Evolutionary conservation across 2,888 invertebrate species (phyloP).

Genomic region (Oasisia sp.): DNA sequence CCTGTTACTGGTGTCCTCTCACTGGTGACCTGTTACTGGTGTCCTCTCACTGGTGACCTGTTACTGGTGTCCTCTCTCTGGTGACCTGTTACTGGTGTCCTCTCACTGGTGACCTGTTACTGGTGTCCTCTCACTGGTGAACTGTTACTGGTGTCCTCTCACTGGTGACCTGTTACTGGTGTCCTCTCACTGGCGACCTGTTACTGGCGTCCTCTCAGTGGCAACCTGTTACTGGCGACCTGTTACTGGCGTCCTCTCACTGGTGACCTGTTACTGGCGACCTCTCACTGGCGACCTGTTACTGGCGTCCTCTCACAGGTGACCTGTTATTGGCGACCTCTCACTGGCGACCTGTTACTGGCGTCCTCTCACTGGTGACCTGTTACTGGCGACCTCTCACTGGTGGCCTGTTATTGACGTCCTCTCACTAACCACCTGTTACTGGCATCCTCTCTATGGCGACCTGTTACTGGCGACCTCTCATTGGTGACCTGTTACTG

Average conservation of each 20-base stretch:
- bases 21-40: too few species aligned
- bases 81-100: too few species aligned
- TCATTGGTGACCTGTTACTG: constrained; percentile 8
- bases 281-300: background rate
- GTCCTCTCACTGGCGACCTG: too few species aligned
- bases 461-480: background rate
- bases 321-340: background rate
- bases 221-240: constrained; percentile 7
- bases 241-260: background rate
- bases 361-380: background rate
- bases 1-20: too few species aligned
- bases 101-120: too few species aligned
- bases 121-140: too few species aligned
- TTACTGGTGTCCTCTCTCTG: too few species aligned
- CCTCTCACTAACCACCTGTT: background rate
- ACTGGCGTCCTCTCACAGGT: background rate
- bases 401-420: background rate
- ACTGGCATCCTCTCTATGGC: background rate
- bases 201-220: background rate
- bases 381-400: background rate
- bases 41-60: too few species aligned
- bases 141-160: background rate
- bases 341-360: background rate
- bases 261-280: background rate
- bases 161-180: background rate